A percentile compares a stretch with the other conserved stretches of the same genome.
phyloP scores from a whole-genome alignment of 2,888 invertebrate species.

The Tryphoninae sp. region DNA sequence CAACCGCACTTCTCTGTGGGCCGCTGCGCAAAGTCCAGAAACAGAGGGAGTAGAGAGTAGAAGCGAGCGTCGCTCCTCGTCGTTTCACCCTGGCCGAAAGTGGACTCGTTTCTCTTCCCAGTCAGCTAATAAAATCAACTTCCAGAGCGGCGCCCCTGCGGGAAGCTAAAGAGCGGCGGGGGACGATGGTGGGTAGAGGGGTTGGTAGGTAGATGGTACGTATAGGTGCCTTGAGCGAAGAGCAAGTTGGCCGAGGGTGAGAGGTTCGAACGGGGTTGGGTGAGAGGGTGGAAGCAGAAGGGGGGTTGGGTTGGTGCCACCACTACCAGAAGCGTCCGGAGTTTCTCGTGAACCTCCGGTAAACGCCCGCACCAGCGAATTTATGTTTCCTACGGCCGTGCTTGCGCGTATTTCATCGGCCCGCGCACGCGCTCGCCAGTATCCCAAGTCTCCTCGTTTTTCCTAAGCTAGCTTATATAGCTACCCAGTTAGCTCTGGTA shows the following conservation, averaged over 20 bases:
- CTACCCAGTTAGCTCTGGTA: constrained; percentile 53
- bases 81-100: constrained; percentile 59
- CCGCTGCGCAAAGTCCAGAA: constrained; percentile 42
- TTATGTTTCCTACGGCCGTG: constrained; percentile 70
- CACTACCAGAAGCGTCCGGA: constrained; percentile 46
- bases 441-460: constrained; percentile 35
- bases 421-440: constrained; percentile 42
- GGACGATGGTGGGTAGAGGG: constrained; percentile 1
- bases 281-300: not conserved
- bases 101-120: constrained; percentile 74
- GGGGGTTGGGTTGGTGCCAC: constrained; percentile 32
- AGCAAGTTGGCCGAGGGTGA: constrained; percentile 53
- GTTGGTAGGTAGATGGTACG: constrained; percentile 47
- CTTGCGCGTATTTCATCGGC: constrained; percentile 68
- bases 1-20: constrained; percentile 35
- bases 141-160: constrained; percentile 51
- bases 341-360: constrained; percentile 66
- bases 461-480: constrained; percentile 40
- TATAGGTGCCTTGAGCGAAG: constrained; percentile 48
- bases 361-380: constrained; percentile 67
- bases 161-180: constrained; percentile 33
- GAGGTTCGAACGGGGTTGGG: constrained; percentile 38
- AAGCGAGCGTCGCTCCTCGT: constrained; percentile 47
- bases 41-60: constrained; percentile 24
- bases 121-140: constrained; percentile 77